Evolutionary conservation across 2,797 vertebrate species (phyloP).

Genomic region (Falco columbarius): DNA sequence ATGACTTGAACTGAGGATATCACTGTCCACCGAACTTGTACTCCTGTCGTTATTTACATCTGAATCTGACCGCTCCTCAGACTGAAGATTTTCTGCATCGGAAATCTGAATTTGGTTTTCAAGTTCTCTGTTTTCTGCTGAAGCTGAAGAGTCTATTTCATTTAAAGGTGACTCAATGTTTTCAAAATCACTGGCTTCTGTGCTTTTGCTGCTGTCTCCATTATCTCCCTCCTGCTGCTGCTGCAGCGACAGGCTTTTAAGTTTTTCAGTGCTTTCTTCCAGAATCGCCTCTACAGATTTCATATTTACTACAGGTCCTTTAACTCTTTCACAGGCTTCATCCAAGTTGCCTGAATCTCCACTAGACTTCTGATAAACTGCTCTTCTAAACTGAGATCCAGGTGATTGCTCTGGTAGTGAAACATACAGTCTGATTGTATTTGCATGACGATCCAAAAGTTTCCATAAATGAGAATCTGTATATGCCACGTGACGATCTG

Average conservation of each 20-base stretch:
- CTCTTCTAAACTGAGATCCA: constrained; percentile 84
- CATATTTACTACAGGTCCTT: constrained; percentile 79
- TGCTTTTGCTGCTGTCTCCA: constrained; percentile 95
- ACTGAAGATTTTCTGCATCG: constrained; percentile 88
- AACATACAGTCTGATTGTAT: constrained; percentile 94
- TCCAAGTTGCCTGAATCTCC: constrained; percentile 79
- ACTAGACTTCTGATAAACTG: constrained; percentile 83
- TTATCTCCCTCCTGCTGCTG: constrained; percentile 87
- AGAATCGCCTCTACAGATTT: constrained; percentile 97
- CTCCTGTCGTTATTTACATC: constrained; percentile 98
- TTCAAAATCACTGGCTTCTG: constrained; percentile 94
- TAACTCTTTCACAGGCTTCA: constrained; percentile 83
- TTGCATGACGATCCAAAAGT: constrained; percentile 95
- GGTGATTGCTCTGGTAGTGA: constrained; percentile 93
- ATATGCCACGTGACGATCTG: constrained; percentile 88
- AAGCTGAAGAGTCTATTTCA: constrained; percentile 87
- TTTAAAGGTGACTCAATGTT: constrained; percentile 92
- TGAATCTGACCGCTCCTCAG: constrained; percentile 95
- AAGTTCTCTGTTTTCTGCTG: constrained; percentile 89
- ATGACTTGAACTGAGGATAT: constrained; percentile 98
- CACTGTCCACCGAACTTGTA: constrained; percentile 98
- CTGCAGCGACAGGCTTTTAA: constrained; percentile 93
- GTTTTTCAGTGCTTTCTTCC: constrained; percentile 97
- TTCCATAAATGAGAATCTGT: constrained; percentile 95
- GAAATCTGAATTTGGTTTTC: constrained; percentile 89